These are phyloP conservation scores for Struthio camelus DNA, from an alignment of 2,113 vertebrate genomes.

Conservation along the genomic window DNA sequence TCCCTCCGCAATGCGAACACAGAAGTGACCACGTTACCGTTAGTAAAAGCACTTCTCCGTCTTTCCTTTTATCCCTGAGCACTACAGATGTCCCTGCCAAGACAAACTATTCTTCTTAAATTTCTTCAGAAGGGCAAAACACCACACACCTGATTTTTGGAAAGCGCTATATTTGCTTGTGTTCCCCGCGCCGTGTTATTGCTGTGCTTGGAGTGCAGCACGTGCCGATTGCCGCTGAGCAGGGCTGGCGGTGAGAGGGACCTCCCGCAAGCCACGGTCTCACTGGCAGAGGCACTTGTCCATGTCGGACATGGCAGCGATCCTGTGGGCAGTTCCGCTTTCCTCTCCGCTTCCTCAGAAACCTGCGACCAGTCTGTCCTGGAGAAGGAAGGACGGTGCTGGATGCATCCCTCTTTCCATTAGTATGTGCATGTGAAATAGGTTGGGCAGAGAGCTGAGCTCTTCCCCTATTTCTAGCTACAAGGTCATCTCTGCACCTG, in stretches of 20 bases:
- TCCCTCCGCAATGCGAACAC: accelerated
- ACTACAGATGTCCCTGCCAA: neutral
- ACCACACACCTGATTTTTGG: neutral
- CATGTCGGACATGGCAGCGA: neutral
- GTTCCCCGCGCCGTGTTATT: neutral
- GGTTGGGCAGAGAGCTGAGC: neutral
- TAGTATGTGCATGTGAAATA: neutral
- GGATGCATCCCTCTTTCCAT: neutral
- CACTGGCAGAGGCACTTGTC: neutral
- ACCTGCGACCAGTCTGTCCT: neutral
- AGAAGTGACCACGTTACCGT: neutral
- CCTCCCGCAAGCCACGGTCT: no score
- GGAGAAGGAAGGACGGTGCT: neutral
- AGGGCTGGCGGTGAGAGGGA: no score
- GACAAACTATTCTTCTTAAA: neutral
- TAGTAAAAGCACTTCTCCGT: neutral
- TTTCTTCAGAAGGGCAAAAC: neutral
- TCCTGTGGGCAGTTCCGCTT: neutral
- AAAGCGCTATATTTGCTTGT: neutral
- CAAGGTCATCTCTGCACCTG: conserved; percentile 48
- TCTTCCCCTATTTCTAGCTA: neutral
- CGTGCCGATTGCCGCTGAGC: neutral
- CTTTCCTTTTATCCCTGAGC: neutral
- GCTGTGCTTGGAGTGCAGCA: neutral
- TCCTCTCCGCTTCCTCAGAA: neutral